Conservation (phyloP, 2,888 invertebrate genomes). For the Andrena fulva region DNA sequence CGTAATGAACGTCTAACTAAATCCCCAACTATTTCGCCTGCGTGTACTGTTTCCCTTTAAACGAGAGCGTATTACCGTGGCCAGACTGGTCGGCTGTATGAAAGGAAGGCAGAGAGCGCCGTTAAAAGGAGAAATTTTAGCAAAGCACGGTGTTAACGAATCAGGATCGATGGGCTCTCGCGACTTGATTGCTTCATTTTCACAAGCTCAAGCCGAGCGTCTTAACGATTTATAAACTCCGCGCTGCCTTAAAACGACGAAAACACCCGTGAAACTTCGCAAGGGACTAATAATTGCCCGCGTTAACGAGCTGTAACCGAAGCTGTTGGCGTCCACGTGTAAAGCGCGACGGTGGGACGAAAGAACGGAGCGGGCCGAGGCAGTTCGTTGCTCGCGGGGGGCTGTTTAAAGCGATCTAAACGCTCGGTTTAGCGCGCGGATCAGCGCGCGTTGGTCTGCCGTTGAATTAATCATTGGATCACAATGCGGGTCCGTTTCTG, state of each 20-base stretch:
- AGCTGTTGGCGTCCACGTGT: constrained; percentile 13
- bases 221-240: constrained; percentile 41
- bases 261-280: constrained; percentile 9
- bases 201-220: not conserved
- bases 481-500: constrained; percentile 51
- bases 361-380: not conserved
- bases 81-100: not conserved
- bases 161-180: not conserved
- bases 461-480: constrained; percentile 67
- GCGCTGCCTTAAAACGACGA: not conserved
- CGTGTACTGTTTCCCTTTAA: not conserved
- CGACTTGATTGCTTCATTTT: constrained; percentile 2
- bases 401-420: constrained; percentile 30
- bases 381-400: constrained; percentile 9
- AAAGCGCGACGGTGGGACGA: not conserved
- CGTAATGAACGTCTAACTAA: too few species aligned
- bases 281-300: constrained; percentile 18
- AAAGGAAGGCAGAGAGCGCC: not conserved
- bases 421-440: not conserved
- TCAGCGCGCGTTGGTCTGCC: constrained; percentile 42
- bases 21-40: not conserved
- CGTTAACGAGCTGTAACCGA: constrained; percentile 34
- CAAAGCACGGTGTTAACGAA: not conserved
- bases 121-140: not conserved
- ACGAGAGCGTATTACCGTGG: not conserved